Percentiles rank a stretch among this genome's conserved stretches.
These are phyloP conservation scores for Amyelois transitella DNA, from an alignment of 1,140 invertebrate species.

Conservation along the genomic window DNA sequence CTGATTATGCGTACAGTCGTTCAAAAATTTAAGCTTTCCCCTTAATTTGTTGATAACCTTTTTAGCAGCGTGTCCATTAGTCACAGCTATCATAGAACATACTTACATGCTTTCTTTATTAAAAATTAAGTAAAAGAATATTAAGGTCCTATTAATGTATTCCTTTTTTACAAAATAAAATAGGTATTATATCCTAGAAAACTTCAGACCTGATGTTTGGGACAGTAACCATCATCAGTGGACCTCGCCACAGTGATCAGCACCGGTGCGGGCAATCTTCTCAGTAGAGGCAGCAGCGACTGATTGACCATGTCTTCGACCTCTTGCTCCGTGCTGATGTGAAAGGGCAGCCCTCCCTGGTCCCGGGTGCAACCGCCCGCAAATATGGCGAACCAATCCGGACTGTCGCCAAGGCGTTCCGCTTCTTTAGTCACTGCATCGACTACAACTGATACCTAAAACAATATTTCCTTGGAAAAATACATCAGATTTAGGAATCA, in stretches of 20 bases:
- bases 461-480: no score
- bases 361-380: conserved; percentile 92
- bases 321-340: conserved; percentile 82
- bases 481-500: no score
- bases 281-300: conserved; percentile 77
- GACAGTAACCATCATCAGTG: conserved; percentile 92
- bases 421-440: conserved; percentile 60
- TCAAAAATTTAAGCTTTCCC: no score
- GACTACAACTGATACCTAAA: conserved; percentile 70
- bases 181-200: no score
- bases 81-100: no score
- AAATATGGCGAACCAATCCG: conserved; percentile 87
- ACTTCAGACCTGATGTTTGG: conserved; percentile 60
- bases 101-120: no score
- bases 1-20: no score
- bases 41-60: no score
- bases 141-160: no score
- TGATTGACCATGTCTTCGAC: conserved; percentile 77
- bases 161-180: no score
- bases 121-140: no score
- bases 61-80: no score
- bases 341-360: conserved; percentile 85
- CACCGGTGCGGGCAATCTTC: conserved; percentile 79
- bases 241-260: conserved; percentile 88
- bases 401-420: conserved; percentile 73